A percentile compares a stretch with the other conserved stretches of the same genome.
Evolutionary conservation across 23 tunicate species (phyloP).

Genomic region (Ascidia mentula): DNA sequence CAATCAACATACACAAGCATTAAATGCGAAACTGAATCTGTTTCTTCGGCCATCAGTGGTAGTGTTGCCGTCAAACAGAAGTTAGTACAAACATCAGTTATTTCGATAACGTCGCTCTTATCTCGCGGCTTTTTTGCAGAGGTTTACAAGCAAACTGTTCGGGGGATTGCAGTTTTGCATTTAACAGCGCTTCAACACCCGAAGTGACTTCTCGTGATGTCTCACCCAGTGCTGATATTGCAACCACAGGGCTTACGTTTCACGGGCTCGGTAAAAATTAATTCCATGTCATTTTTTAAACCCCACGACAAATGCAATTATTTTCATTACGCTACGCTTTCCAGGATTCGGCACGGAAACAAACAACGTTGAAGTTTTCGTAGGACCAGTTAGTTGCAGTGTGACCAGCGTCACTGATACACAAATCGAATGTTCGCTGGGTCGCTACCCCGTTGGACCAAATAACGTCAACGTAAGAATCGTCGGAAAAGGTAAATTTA

Average conservation of each 20-base stretch:
- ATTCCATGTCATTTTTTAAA: too few species aligned
- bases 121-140: constrained; percentile 13
- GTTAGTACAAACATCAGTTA: too few species aligned
- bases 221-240: neutral
- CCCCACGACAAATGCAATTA: too few species aligned
- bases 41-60: neutral
- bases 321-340: too few species aligned
- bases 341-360: constrained; percentile 46
- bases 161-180: constrained; percentile 35
- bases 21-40: constrained; percentile 8
- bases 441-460: constrained; percentile 31
- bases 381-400: constrained; percentile 33
- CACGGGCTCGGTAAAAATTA: constrained; percentile 6
- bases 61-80: neutral
- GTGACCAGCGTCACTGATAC: constrained; percentile 30
- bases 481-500: constrained; percentile 50
- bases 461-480: constrained; percentile 19
- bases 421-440: constrained; percentile 30
- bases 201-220: constrained; percentile 14
- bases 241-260: constrained; percentile 10
- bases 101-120: too few species aligned
- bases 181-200: constrained; percentile 29
- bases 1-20: constrained; percentile 12
- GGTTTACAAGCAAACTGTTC: constrained; percentile 38
- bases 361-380: constrained; percentile 20